These are phyloP conservation scores for Archips crataeganus DNA, from an alignment of 2,888 invertebrate species.

Conservation along the genomic window DNA sequence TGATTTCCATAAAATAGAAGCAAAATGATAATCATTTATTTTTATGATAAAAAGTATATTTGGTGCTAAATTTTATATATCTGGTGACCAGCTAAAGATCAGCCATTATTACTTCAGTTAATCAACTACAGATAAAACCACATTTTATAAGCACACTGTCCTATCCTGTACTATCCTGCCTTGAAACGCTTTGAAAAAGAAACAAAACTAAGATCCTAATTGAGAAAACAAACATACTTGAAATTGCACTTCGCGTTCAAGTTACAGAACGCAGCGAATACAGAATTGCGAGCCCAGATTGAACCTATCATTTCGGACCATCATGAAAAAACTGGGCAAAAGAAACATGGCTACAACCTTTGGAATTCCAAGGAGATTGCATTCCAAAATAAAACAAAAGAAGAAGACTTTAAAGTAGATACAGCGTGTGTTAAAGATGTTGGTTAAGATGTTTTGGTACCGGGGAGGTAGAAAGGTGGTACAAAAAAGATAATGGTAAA, in stretches of 20 bases:
- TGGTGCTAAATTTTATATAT: no score
- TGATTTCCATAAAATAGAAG: no score
- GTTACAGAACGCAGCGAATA: slow-evolving; percentile 22
- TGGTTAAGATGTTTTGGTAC: slow-evolving; percentile 57
- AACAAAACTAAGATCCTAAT: slow-evolving; percentile 19
- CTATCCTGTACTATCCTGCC: neutral
- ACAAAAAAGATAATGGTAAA: slow-evolving; percentile 76
- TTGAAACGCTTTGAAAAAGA: neutral
- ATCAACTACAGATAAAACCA: no score
- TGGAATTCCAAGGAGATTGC: slow-evolving; percentile 66
- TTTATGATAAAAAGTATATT: no score
- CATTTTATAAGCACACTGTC: no score
- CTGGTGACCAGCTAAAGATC: no score
- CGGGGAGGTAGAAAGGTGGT: slow-evolving; percentile 73
- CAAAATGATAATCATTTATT: no score
- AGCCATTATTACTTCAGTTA: no score
- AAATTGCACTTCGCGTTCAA: slow-evolving; percentile 24
- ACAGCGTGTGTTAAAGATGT: slow-evolving; percentile 35
- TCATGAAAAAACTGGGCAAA: slow-evolving; percentile 76
- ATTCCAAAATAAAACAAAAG: slow-evolving; percentile 49
- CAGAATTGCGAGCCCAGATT: slow-evolving; percentile 35
- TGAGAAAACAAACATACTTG: slow-evolving; percentile 38
- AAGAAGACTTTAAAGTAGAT: slow-evolving; percentile 51
- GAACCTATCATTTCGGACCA: slow-evolving; percentile 51
- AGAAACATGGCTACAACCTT: slow-evolving; percentile 79